phyloP scores from a whole-genome alignment of 2,888 invertebrate species.

The Aphodius granarius region DNA sequence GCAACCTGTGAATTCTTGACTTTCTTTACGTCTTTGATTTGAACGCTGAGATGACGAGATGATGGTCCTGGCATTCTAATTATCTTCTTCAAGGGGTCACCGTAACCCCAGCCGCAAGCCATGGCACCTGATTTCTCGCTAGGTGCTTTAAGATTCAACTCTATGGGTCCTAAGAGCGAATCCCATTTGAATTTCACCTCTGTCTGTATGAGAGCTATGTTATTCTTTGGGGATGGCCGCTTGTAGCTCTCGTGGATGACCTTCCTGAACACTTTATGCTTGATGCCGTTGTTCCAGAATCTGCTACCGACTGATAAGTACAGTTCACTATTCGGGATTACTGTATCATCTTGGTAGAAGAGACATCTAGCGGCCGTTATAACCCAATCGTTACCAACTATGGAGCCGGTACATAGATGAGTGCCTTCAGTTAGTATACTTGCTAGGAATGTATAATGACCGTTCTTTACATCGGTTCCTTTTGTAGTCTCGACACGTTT shows the following conservation, averaged over 20 bases:
- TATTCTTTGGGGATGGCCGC: not conserved
- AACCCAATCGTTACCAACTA: not conserved
- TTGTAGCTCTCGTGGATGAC: not conserved
- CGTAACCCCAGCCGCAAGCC: not conserved
- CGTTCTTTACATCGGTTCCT: not conserved
- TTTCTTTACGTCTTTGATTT: not conserved
- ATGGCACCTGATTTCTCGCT: not conserved
- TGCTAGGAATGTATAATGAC: conserved; percentile 9
- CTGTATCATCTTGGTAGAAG: not conserved
- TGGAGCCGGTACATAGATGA: conserved; percentile 1
- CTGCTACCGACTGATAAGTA: not conserved
- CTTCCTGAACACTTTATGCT: not conserved
- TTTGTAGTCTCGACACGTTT: not conserved
- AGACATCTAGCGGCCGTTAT: not conserved
- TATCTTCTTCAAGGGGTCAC: not conserved
- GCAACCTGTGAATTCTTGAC: not conserved
- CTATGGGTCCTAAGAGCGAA: not conserved
- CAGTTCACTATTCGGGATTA: not conserved
- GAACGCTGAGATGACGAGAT: not conserved
- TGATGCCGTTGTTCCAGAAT: not conserved
- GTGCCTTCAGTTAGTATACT: not conserved
- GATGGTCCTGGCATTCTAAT: not conserved
- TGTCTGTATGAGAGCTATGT: not conserved
- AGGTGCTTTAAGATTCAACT: not conserved
- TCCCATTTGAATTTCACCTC: not conserved